A percentile compares a stretch with the other conserved stretches of the same genome.
phyloP scores from a whole-genome alignment of 1,140 invertebrate genomes.

The Pachypeltis micranthus region DNA sequence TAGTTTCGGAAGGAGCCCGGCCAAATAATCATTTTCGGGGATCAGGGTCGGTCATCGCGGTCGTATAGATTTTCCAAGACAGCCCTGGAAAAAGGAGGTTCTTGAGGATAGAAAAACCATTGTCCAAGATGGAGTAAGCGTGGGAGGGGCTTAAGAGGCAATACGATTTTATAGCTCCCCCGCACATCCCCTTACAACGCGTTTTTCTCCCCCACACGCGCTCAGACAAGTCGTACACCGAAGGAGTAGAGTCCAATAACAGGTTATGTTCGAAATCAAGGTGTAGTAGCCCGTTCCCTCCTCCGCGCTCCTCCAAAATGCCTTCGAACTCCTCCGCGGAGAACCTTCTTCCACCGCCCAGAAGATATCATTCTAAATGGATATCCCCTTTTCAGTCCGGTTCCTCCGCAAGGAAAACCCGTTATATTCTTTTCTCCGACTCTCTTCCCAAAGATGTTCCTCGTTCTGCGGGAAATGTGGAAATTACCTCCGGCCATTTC shows the following conservation, averaged over 20 bases:
- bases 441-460: not conserved
- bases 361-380: not conserved
- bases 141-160: conserved; percentile 3
- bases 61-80: too few relatives aligned
- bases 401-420: too few relatives aligned
- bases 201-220: not conserved
- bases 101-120: conserved; percentile 7
- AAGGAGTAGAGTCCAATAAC: conserved; percentile 2
- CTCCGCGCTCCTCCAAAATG: not conserved
- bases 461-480: too few relatives aligned
- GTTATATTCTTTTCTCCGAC: not conserved
- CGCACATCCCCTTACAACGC: too few relatives aligned
- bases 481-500: too few relatives aligned
- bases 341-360: too few relatives aligned
- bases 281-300: not conserved
- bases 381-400: too few relatives aligned
- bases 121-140: conserved; percentile 13
- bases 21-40: too few relatives aligned
- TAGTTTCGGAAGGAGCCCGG: too few relatives aligned
- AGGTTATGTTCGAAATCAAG: conserved; percentile 9
- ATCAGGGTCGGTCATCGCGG: too few relatives aligned
- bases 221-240: not conserved
- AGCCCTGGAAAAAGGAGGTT: too few relatives aligned
- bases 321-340: too few relatives aligned
- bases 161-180: conserved; percentile 7